Base-by-base conservation (phyloP, 1,140 invertebrate genomes). In the Adoxophyes honmai region DNA sequence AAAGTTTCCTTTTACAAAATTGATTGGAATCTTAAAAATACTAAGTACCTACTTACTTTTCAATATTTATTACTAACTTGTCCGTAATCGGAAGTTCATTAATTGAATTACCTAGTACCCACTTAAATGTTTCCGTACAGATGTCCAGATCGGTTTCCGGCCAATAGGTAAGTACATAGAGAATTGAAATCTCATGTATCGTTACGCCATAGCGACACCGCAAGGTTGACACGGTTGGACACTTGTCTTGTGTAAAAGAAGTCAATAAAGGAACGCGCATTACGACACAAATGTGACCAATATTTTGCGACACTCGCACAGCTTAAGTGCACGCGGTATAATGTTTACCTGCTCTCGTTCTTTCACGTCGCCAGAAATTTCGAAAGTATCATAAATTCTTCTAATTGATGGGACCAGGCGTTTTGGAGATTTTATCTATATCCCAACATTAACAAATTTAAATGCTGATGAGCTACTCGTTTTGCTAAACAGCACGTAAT, bases 231-330 rank as follows among this genome's bases (percentile, higher is more conserved):
- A 48, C 18, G 16, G 21, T 48, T 33, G 11, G 42, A 48, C 42
- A 48, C 42, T 48, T 48, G 42, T 48, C 42, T 48, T 48, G 42
- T 48, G 42, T 11, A 48, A 48, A 48, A 48, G 28, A 48, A 28
- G 42, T 48, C 18, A 48, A 48, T 48, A 48, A 48, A 48, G 42
- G 42, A 33, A 48, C 21, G n/a, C 4, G 42, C 10, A 28, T 48
- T 48, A 21, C 42, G 42, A 28, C 42, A 48, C n/a, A 28, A 28
- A 48, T 48, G 42, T 48, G 11, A 48, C 42, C 21, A 48, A 48
- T 48, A 48, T 48, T 48, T 33, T 48, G 18, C 16, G 16, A 48
- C 42, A 48, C 21, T 48, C 42, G 11, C 18, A 48, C 42, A 11
- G 7, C 16, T 28, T 33, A 13, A 48, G 42, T 21, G 4, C 18